Evolutionary conservation across 2,888 invertebrate species (phyloP).

Genomic region (Ectobius pallidus): DNA sequence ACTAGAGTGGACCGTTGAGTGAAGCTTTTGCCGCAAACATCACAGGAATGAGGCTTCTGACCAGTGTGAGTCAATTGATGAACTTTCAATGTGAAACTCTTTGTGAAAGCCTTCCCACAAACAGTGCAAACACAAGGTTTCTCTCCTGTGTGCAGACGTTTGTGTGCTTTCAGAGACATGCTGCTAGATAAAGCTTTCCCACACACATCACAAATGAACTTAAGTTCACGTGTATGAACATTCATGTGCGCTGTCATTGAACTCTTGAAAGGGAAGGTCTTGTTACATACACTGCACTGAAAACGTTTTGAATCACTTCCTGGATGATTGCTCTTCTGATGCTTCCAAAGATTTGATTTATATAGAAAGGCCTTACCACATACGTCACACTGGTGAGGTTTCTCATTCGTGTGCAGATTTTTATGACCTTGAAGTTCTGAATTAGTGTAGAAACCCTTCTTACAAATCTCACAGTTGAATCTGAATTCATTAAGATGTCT

Average conservation of each 20-base stretch:
- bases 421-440: slow-evolving; percentile 32
- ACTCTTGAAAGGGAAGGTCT: slow-evolving; percentile 46
- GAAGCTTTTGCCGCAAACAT: slow-evolving; percentile 66
- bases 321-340: slow-evolving; percentile 34
- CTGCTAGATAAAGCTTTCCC: slow-evolving; percentile 65
- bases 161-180: slow-evolving; percentile 66
- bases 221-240: slow-evolving; percentile 51
- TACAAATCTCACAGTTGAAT: slow-evolving; percentile 57
- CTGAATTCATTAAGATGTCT: slow-evolving; percentile 61
- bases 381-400: slow-evolving; percentile 31
- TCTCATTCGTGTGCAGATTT: slow-evolving; percentile 23
- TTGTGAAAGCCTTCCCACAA: slow-evolving; percentile 39
- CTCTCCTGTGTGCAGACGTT: slow-evolving; percentile 66
- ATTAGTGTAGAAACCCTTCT: slow-evolving; percentile 58
- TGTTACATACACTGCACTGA: slow-evolving; percentile 48
- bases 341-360: slow-evolving; percentile 50
- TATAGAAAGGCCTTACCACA: slow-evolving; percentile 47
- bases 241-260: slow-evolving; percentile 46
- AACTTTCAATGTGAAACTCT: slow-evolving; percentile 56
- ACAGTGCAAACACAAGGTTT: slow-evolving; percentile 63
- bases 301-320: slow-evolving; percentile 34
- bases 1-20: slow-evolving; percentile 65
- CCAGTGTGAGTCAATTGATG: slow-evolving; percentile 68
- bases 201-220: slow-evolving; percentile 66
- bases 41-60: slow-evolving; percentile 66